Evolutionary conservation across 2,113 vertebrate species (phyloP).

Genomic region (Microtus oregoni): DNA sequence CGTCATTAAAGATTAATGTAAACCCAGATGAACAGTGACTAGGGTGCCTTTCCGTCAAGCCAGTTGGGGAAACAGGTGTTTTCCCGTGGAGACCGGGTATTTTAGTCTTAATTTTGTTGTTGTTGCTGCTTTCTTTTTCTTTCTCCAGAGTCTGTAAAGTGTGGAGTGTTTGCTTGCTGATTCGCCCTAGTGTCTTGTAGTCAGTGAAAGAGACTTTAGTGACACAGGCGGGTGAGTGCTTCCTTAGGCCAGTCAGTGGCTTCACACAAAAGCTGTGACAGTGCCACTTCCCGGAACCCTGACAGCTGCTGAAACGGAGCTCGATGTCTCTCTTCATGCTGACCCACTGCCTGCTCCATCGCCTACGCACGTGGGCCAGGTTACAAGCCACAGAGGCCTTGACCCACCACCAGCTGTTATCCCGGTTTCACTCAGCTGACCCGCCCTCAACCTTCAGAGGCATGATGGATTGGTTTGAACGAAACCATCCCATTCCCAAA

Average conservation of each 20-base stretch:
- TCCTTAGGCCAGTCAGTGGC: constrained; percentile 61
- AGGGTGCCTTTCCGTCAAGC: constrained; percentile 60
- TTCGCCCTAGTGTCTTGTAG: constrained; percentile 59
- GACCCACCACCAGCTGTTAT: constrained; percentile 16
- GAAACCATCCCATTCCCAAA: constrained; percentile 81
- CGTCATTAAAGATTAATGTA: constrained; percentile 64
- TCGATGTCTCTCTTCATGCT: not conserved
- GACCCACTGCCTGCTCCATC: not conserved
- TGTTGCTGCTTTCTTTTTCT: constrained; percentile 3
- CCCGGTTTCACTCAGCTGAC: constrained; percentile 4
- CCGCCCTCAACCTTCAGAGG: constrained; percentile 61
- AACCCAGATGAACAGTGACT: constrained; percentile 8
- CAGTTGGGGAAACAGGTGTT: constrained; percentile 71
- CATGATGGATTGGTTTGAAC: constrained; percentile 77
- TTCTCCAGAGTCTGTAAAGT: constrained; percentile 1
- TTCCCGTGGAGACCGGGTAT: constrained; percentile 17
- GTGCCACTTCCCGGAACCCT: not conserved
- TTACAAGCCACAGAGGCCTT: not conserved
- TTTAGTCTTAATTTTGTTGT: not conserved
- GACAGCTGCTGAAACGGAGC: not conserved
- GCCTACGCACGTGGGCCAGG: not conserved
- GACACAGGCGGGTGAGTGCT: not conserved
- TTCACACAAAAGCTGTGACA: constrained; percentile 30
- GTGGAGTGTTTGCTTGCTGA: constrained; percentile 47
- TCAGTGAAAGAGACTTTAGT: not conserved